phyloP scores from a whole-genome alignment of 2,113 vertebrate genomes.

The Pyrgilauda ruficollis region DNA sequence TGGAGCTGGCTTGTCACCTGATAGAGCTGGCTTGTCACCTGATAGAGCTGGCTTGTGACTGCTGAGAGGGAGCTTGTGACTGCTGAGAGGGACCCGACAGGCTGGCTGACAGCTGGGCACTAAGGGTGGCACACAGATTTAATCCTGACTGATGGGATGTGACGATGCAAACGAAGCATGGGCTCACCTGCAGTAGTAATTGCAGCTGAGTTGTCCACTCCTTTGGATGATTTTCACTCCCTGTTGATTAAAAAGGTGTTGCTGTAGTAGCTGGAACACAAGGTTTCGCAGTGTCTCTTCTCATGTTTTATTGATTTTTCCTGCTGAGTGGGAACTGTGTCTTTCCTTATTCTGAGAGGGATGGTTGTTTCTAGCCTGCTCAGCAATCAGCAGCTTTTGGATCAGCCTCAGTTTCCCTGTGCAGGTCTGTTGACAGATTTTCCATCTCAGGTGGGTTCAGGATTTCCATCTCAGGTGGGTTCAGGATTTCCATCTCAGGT shows the following conservation, averaged over 20 bases:
- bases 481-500: too few species aligned
- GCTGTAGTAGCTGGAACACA: neutral
- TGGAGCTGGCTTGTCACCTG: too few species aligned
- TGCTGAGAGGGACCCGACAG: slow-evolving; percentile 37
- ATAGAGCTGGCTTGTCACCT: too few species aligned
- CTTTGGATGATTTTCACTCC: neutral
- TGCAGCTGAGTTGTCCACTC: neutral
- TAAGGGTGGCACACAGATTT: slow-evolving; percentile 8
- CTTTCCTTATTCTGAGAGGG: neutral
- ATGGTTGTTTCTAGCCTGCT: neutral
- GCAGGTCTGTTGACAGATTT: neutral
- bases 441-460: neutral
- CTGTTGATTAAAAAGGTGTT: neutral
- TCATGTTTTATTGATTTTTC: neutral
- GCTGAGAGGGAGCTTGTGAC: slow-evolving; percentile 3
- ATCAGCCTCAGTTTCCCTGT: neutral
- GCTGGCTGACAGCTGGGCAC: slow-evolving; percentile 29
- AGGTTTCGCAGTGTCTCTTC: neutral
- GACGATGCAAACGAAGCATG: slow-evolving; percentile 26
- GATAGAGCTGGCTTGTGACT: neutral
- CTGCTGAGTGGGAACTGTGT: neutral
- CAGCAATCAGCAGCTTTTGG: neutral
- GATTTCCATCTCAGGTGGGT: neutral
- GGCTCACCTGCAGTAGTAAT: neutral
- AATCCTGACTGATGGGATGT: slow-evolving; percentile 49